A percentile compares a stretch with the other conserved stretches of the same genome.
Evolutionary conservation across 2,113 vertebrate genomes (phyloP).

Genomic region (Dryoscopus gambensis): DNA sequence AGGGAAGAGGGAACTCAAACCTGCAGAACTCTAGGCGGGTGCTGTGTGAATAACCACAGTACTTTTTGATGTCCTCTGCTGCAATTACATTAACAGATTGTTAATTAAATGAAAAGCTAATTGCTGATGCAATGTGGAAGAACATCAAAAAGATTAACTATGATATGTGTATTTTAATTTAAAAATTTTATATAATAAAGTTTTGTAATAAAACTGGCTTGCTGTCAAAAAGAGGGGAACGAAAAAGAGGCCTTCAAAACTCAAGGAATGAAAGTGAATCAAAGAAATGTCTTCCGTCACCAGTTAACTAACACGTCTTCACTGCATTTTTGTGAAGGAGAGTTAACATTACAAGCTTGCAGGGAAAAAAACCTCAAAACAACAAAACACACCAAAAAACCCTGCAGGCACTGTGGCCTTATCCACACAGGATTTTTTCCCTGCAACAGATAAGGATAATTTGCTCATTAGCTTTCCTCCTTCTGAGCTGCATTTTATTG

Average conservation of each 20-base stretch:
- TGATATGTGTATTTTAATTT: neutral
- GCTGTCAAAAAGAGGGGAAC: neutral
- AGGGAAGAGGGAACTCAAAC: neutral
- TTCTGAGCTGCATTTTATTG: neutral
- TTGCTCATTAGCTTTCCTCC: neutral
- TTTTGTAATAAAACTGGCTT: neutral
- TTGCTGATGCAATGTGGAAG: constrained; percentile 16
- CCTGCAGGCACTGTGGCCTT: neutral
- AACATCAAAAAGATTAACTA: constrained; percentile 8
- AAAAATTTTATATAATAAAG: neutral
- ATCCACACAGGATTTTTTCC: neutral
- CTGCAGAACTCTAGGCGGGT: neutral
- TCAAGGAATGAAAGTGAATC: neutral
- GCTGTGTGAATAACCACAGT: neutral
- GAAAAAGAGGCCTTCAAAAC: neutral
- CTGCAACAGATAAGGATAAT: neutral
- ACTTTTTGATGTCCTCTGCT: neutral
- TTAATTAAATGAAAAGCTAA: constrained; percentile 29
- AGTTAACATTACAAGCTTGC: neutral
- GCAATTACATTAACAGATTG: constrained; percentile 13
- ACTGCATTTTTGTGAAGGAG: neutral
- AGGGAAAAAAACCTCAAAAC: rapidly evolving
- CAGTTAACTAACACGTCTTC: neutral
- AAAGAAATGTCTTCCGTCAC: neutral
- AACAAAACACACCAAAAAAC: neutral